Evolutionary conservation across 1,140 invertebrate genomes (phyloP), one percentile per base, ranked within the genome.

Genomic region (Araneus ventricosus): DNA sequence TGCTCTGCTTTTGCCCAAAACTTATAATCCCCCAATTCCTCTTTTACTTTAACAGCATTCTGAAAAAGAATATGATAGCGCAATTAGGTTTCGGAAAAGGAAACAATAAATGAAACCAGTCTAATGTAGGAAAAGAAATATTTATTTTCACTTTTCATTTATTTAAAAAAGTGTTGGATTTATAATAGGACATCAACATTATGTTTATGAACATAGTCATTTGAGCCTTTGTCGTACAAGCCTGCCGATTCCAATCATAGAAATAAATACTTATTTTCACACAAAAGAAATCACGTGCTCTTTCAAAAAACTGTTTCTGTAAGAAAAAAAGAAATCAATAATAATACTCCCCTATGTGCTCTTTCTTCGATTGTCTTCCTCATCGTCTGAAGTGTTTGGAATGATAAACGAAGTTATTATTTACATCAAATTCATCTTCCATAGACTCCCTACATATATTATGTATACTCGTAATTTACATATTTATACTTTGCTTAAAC

Each of bases 151-250:
- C 84, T 92, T 87, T 87, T 93, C 67, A 67, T 75, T 87, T 93
- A 87, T 75, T 87, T 93, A 86, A 87, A 93, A 93, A 93, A 79
- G 91, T 93, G 84, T 91, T 79, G 57, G 80, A 93, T 87, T 93
- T 52, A 93, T 61, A 93, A 87, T 88, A 93, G 91, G 91, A 93
- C 91, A 93, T 88, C 91, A 88, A 93, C 91, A 93, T 37, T 93
- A 93, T 93, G 39, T 84, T 93, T 88, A 88, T 86, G 91, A 93
- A 87, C 91, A 88, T 93, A 93, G 91, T 93, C 45, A 61, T 93
- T 93, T 93, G 91, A 93, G 91, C 91, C 91, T 79, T 88, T 93
- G 63, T 92, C 90, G 27, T 92, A 92, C 90, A 91, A 59, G 37
- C 79, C 39, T 61, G 34, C 27, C 79, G 39, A 82, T 84, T 8